A percentile compares a stretch with the other conserved stretches of the same genome.
Evolutionary conservation across 2,113 vertebrate genomes (phyloP).

Genomic region (Thunnus maccoyii): DNA sequence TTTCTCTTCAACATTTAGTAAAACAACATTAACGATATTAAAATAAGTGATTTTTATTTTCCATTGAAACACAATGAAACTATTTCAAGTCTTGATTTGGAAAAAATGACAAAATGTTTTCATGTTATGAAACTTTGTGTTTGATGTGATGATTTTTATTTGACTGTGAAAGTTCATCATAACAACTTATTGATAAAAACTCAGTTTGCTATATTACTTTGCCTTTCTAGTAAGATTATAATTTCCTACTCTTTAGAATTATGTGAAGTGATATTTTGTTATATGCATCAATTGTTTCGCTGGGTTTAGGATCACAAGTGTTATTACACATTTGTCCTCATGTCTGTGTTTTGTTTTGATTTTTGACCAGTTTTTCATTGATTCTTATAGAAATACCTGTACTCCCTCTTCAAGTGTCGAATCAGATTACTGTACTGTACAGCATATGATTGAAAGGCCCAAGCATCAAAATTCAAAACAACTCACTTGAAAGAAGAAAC

Average conservation of each 20-base stretch:
- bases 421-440: constrained; percentile 41
- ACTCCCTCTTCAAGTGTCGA: constrained; percentile 36
- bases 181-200: neutral
- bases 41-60: constrained; percentile 8
- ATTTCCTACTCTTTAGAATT: neutral
- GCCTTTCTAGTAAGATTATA: neutral
- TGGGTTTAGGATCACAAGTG: neutral
- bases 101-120: neutral
- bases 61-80: neutral
- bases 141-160: neutral
- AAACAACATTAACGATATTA: constrained; percentile 11
- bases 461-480: constrained; percentile 46
- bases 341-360: constrained; percentile 11
- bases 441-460: constrained; percentile 33
- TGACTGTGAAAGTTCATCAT: neutral
- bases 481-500: constrained; percentile 42
- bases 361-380: constrained; percentile 18
- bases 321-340: constrained; percentile 23
- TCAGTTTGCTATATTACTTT: neutral
- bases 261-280: neutral
- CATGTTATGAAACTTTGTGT: neutral
- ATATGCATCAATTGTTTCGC: neutral
- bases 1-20: constrained; percentile 12
- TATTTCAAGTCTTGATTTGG: neutral
- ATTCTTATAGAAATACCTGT: constrained; percentile 22